Percentiles rank a stretch among this genome's conserved stretches.
Conservation (phyloP, 2,888 invertebrate genomes). For the Drosophila neotestacea region DNA sequence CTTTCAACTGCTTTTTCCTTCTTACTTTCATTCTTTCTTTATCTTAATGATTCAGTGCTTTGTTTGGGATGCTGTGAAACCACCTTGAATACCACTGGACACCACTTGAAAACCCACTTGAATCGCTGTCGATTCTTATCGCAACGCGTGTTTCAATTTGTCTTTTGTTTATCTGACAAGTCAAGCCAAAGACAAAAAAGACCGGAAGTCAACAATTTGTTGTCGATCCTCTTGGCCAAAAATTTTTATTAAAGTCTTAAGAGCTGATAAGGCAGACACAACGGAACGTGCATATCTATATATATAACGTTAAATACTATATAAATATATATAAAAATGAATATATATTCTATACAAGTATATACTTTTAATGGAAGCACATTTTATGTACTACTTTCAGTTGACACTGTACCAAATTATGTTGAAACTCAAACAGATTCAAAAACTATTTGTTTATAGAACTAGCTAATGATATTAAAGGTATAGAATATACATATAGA, state of each 20-base stretch:
- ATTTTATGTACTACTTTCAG: background rate
- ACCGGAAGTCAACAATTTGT: constrained; percentile 28
- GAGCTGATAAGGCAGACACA: constrained; percentile 35
- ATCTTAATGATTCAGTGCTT: constrained; percentile 41
- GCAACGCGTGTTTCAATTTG: constrained; percentile 54
- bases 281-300: constrained; percentile 21
- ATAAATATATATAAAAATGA: background rate
- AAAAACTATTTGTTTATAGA: background rate
- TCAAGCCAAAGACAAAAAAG: background rate
- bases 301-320: too few relatives aligned
- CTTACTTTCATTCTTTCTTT: constrained; percentile 3
- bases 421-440: background rate
- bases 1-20: constrained; percentile 25
- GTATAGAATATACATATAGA: too few relatives aligned
- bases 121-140: constrained; percentile 44
- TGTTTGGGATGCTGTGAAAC: constrained; percentile 2
- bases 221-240: constrained; percentile 29
- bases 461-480: background rate
- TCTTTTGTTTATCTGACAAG: constrained; percentile 33
- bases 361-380: background rate
- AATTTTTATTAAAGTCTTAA: constrained; percentile 45
- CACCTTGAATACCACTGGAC: constrained; percentile 4
- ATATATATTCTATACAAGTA: background rate
- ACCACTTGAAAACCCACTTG: background rate
- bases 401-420: background rate